Evolutionary conservation across 2,113 vertebrate species (phyloP).

Genomic region (Phylloscopus trochilus): DNA sequence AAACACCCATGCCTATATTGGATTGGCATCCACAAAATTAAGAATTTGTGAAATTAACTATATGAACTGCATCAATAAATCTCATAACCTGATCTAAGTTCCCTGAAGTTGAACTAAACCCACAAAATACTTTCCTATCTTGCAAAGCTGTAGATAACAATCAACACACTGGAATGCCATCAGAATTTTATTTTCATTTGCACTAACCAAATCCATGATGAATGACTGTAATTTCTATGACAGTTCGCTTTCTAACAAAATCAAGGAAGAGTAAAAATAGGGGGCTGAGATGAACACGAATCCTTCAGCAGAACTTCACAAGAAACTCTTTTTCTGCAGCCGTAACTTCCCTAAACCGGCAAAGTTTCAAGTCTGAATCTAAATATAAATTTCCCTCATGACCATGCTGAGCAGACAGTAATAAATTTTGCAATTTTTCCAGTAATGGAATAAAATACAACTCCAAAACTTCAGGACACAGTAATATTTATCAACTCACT

Average conservation of each 20-base stretch:
- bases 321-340: not conserved
- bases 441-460: not conserved
- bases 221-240: not conserved
- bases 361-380: not conserved
- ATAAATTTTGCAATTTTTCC: not conserved
- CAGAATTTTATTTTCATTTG: not conserved
- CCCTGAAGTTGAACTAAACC: not conserved
- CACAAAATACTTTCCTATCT: not conserved
- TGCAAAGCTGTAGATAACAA: not conserved
- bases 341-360: not conserved
- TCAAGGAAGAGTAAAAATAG: not conserved
- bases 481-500: not conserved
- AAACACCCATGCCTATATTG: not conserved
- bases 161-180: not conserved
- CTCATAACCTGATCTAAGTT: not conserved
- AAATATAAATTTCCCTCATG: constrained; percentile 19
- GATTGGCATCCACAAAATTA: not conserved
- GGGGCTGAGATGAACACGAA: not conserved
- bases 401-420: not conserved
- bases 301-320: not conserved
- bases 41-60: not conserved
- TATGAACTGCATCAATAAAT: not conserved
- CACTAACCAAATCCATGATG: not conserved
- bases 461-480: not conserved
- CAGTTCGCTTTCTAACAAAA: not conserved